These are phyloP conservation scores for Melanophora roralis DNA, from an alignment of 2,888 invertebrate genomes.

Conservation along the genomic window DNA sequence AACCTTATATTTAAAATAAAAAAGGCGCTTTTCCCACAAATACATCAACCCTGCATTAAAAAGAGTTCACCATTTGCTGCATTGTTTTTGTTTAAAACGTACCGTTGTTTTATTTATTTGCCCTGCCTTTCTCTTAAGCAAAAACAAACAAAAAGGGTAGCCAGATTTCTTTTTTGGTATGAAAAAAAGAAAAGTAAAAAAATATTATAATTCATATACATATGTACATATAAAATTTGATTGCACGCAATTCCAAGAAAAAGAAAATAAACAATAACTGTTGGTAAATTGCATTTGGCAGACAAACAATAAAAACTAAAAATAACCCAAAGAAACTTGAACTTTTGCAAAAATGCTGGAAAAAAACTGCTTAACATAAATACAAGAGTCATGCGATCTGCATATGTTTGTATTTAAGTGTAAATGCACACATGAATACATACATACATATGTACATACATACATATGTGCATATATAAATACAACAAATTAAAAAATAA, in stretches of 20 bases:
- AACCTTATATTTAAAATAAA: too few species aligned
- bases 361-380: constrained; percentile 42
- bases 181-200: neutral
- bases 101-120: neutral
- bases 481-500: neutral
- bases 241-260: constrained; percentile 43
- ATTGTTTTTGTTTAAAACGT: neutral
- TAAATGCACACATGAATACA: too few species aligned
- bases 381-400: constrained; percentile 49
- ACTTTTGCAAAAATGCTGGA: constrained; percentile 48
- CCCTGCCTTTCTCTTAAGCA: neutral
- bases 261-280: constrained; percentile 35
- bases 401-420: neutral
- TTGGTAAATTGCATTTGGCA: constrained; percentile 27
- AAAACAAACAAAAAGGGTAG: neutral
- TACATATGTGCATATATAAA: too few species aligned
- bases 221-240: constrained; percentile 48
- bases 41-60: too few species aligned
- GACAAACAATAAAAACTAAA: constrained; percentile 24
- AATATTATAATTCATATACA: constrained; percentile 16
- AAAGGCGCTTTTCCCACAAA: too few species aligned
- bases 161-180: neutral
- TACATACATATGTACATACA: neutral
- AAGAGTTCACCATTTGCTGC: too few species aligned
- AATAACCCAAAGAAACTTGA: constrained; percentile 58